Conservation (phyloP, 2,888 invertebrate genomes). For the Lepeophtheirus nordmannii region DNA sequence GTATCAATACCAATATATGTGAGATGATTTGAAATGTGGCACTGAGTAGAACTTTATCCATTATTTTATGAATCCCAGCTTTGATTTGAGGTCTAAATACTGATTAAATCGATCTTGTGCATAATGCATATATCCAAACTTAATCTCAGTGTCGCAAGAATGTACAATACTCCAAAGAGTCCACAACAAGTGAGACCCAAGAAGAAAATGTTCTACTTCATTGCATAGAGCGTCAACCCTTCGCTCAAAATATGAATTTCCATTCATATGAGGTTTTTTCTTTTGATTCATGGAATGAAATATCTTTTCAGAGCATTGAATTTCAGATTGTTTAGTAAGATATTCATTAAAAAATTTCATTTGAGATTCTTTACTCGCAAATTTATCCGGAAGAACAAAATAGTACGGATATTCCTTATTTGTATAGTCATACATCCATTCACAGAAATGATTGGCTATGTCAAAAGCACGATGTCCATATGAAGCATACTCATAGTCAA, state of each 20-base stretch:
- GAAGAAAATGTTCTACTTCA: conserved; percentile 66
- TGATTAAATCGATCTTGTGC: conserved; percentile 46
- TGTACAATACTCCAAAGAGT: conserved; percentile 79
- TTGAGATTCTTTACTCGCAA: background rate
- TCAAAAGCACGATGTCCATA: conserved; percentile 88
- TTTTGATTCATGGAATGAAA: background rate
- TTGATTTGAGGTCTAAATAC: conserved; percentile 40
- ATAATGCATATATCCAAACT: conserved; percentile 81
- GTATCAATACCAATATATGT: too few relatives aligned
- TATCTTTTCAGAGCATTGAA: background rate
- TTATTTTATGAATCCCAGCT: conserved; percentile 24
- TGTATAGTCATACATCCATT: conserved; percentile 80
- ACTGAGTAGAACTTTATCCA: too few relatives aligned
- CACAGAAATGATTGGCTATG: conserved; percentile 82
- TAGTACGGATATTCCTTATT: conserved; percentile 57
- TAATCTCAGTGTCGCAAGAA: conserved; percentile 67
- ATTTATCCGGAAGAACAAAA: background rate
- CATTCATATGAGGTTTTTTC: conserved; percentile 13
- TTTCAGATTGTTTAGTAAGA: background rate
- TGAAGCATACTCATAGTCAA: conserved; percentile 88
- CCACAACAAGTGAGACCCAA: conserved; percentile 88
- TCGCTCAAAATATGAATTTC: conserved; percentile 31
- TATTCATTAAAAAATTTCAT: background rate
- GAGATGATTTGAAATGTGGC: too few relatives aligned
- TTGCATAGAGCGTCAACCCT: conserved; percentile 47